Conservation (phyloP, 2,888 invertebrate species). For the Nephrotoma flavescens region DNA sequence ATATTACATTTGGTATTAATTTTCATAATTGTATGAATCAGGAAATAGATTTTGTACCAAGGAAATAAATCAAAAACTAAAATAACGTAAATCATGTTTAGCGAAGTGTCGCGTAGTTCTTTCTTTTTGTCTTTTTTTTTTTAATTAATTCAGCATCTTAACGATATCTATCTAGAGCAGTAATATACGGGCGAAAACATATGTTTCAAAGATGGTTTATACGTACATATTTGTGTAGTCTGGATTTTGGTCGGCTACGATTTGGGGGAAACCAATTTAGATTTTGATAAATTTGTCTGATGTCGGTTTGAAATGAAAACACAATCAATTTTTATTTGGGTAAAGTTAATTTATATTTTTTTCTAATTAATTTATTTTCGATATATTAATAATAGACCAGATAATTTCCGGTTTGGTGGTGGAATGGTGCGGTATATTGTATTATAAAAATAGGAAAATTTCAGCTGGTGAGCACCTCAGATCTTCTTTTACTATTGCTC, state of each 20-base stretch:
- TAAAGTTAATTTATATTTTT: not conserved
- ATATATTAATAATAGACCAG: not conserved
- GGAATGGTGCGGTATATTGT: too few relatives aligned
- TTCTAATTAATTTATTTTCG: not conserved
- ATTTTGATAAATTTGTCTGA: not conserved
- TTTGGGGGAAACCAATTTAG: not conserved
- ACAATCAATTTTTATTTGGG: not conserved
- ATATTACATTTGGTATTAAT: not conserved
- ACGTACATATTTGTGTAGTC: not conserved
- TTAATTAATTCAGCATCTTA: not conserved
- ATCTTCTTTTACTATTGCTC: too few relatives aligned
- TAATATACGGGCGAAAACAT: not conserved
- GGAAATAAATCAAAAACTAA: not conserved
- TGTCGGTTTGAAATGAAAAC: not conserved
- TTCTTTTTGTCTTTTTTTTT: not conserved
- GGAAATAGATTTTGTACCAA: not conserved
- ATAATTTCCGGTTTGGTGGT: not conserved
- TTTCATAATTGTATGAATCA: not conserved
- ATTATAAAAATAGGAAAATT: too few relatives aligned
- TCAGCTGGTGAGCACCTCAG: too few relatives aligned
- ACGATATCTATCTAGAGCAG: not conserved
- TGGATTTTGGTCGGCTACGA: not conserved
- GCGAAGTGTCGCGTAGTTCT: not conserved
- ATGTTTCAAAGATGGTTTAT: not conserved
- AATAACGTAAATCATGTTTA: not conserved